Base-by-base conservation (phyloP, 2,797 vertebrate genomes). In the Phylloscopus collybita region DNA sequence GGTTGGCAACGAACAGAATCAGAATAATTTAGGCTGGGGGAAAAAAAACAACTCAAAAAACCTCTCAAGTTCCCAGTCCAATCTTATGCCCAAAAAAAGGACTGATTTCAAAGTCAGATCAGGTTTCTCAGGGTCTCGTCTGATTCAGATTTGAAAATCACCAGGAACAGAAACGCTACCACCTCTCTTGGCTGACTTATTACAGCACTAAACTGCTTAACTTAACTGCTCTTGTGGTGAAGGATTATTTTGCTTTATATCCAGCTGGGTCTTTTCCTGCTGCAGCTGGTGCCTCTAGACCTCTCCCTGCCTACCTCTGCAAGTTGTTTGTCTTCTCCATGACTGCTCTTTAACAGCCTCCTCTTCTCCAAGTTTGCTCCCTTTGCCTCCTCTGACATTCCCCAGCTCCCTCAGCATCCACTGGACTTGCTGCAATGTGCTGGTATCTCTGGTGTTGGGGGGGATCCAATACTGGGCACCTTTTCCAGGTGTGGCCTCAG, bases 231-330 rank as follows among this genome's bases (percentile, higher is more conserved):
- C 38, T 90, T 16, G 30, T 6, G 36, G 18, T 74, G 44, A 84
- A 81, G n/a, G 54, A 59, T 81, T 88, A 60, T 42, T 86, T 65
- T 67, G n/a, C 66, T 75, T 86, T 84, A 65, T 26, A 81, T 61
- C 30, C 69, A 86, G 53, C 11, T 72, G 62, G 36, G 61, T 36
- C 71, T 79, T 54, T 65, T 92, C 70, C 64, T 93, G 93, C 62
- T 91, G 86, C 91, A 96, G 26, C 50, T 86, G 78, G 40, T 91
- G 86, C 61, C 69, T 90, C 73, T 17, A 69, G 66, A 88, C 47
- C 25, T 88, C 84, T 79, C 11, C 8, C 34, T 74, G 59, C 22
- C 42, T 45, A 47, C 25, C 51, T 83, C 51, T 82, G 34, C 14
- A 72, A 66, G 67, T 17, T 66, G 10, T 57, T 9, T 40, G 32